A percentile compares a stretch with the other conserved stretches of the same genome.
Evolutionary conservation across 2,797 vertebrate species (phyloP).

Genomic region (Lepilemur septentrionalis): DNA sequence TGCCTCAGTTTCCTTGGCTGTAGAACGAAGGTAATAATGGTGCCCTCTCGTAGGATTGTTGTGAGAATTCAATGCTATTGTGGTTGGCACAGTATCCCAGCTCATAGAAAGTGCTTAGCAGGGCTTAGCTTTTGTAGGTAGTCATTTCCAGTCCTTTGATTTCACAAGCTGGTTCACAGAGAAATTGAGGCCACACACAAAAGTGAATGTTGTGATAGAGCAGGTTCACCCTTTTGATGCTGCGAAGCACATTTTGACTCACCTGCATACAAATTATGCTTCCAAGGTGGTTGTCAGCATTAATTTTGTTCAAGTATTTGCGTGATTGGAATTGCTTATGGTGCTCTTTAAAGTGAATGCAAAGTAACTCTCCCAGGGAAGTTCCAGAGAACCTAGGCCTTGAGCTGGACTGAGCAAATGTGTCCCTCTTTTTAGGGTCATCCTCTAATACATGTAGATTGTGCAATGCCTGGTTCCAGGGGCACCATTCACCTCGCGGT

Average conservation of each 20-base stretch:
- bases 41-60: background rate
- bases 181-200: background rate
- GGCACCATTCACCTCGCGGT: accelerated
- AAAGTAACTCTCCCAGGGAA: background rate
- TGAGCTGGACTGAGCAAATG: background rate
- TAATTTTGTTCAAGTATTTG: background rate
- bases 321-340: background rate
- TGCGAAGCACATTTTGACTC: background rate
- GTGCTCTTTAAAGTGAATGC: background rate
- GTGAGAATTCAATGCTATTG: background rate
- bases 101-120: background rate
- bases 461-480: background rate
- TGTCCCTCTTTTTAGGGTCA: background rate
- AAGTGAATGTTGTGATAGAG: background rate
- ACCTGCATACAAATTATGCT: background rate
- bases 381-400: background rate
- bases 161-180: background rate
- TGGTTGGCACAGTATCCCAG: too few species aligned
- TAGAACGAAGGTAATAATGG: background rate
- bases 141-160: background rate
- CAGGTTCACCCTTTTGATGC: background rate
- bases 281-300: background rate
- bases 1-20: background rate
- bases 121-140: background rate
- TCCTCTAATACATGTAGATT: background rate